phyloP scores from a whole-genome alignment of 2,113 vertebrate genomes.

The Ophthalmolycus amberensis region DNA sequence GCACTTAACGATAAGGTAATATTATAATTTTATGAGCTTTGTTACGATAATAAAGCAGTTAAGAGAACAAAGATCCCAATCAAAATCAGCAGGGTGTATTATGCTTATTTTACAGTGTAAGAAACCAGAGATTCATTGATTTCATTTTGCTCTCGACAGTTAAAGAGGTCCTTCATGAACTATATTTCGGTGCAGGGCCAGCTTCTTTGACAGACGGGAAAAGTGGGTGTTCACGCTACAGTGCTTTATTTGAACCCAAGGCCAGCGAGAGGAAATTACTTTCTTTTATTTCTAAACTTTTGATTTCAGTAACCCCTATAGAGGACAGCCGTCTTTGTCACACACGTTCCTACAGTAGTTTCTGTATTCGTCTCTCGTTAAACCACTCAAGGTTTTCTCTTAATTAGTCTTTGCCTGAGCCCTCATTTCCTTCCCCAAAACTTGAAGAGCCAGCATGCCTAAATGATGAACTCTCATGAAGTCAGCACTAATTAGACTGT shows the following conservation, averaged over 20 bases:
- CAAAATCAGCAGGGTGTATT: slow-evolving; percentile 7
- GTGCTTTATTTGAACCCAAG: slow-evolving; percentile 54
- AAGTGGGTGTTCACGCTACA: slow-evolving; percentile 37
- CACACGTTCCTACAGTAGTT: not conserved
- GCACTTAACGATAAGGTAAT: not conserved
- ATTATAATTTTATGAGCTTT: not conserved
- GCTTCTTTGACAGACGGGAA: slow-evolving; percentile 27
- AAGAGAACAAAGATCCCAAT: slow-evolving; percentile 5
- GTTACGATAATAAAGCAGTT: not conserved
- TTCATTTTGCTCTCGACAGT: not conserved
- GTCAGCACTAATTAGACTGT: slow-evolving; percentile 44
- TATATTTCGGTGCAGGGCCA: slow-evolving; percentile 15
- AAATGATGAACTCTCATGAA: slow-evolving; percentile 56
- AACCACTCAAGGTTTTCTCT: not conserved
- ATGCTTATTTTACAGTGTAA: slow-evolving; percentile 5
- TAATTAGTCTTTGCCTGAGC: slow-evolving; percentile 16
- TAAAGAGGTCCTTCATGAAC: slow-evolving; percentile 40
- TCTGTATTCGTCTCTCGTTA: slow-evolving; percentile 15
- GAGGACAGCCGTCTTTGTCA: slow-evolving; percentile 56
- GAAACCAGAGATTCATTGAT: slow-evolving; percentile 6
- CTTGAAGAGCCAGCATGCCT: slow-evolving; percentile 41
- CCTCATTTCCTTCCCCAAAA: slow-evolving; percentile 15
- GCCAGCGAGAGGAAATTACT: slow-evolving; percentile 39
- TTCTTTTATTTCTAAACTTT: slow-evolving; percentile 35
- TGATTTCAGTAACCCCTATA: slow-evolving; percentile 20